Base-by-base conservation (phyloP, 2,797 vertebrate genomes). In the Triplophysa yarkandensis region DNA sequence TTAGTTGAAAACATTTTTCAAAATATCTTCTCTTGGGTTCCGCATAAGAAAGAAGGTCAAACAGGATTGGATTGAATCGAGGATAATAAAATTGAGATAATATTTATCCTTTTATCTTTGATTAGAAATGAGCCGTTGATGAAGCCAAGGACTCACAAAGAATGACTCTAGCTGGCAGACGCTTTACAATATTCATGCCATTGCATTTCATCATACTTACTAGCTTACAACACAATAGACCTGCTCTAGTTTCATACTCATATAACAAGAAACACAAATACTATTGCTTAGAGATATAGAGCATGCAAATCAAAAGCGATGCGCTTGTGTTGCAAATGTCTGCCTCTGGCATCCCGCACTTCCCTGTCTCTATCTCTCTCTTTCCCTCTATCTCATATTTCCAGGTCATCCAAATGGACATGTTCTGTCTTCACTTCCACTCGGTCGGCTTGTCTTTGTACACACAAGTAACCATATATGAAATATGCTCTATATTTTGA, bases 381-480 rank as follows among this genome's bases (percentile, higher is more conserved):
- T 36, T 21, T 34, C 28, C 62, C 61, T 50, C 36, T 36, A 32
- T 83, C 44, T 71, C 62, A 63, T 75, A 73, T 88, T 89, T 88
- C 82, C 85, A 87, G 88, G 87, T 89, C 87, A 89, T 83, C 68
- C 81, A 54, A 55, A 83, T 74, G 72, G 85, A 87, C 84, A 85
- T 76, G 88, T 87, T 83, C 71, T 78, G 85, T 86, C 63, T 80
- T 34, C 19, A 71, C 82, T 77, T 80, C 68, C 80, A 75, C 67
- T 81, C 73, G 19, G 48, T 13, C 71, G 79, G 76, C 80, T 74
- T 83, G 82, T 88, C 86, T 77, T 19, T 44, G 80, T 81, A 74
- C 77, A 85, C 79, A 14, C 21, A 83, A 46, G 28, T 34, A 60
- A 48, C 21, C n/a, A 36, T 16, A 64, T 27, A 21, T 57, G 28